Conservation (phyloP, 2,888 invertebrate species). For the Ditula angustiorana region DNA sequence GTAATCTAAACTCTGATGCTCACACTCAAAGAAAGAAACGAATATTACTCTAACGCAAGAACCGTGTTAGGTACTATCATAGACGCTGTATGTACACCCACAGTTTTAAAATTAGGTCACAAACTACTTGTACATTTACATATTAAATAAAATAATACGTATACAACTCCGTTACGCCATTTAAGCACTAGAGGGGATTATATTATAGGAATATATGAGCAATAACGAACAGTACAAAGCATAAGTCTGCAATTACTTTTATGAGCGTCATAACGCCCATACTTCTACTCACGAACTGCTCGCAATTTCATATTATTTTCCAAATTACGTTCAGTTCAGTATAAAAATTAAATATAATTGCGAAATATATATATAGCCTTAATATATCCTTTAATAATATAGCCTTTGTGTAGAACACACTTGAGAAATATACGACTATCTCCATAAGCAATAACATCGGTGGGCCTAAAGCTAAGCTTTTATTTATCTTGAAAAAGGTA, state of each 20-base stretch:
- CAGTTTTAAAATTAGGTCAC: no score
- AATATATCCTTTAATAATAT: no score
- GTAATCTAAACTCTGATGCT: no score
- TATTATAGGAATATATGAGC: background rate
- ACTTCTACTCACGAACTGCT: constrained; percentile 1
- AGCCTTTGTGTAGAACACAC: constrained; percentile 1
- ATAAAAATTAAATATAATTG: constrained; percentile 3
- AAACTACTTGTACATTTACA: no score
- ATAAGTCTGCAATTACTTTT: constrained; percentile 18
- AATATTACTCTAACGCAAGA: no score
- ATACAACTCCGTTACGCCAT: no score
- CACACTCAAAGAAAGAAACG: no score
- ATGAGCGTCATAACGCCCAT: constrained; percentile 9
- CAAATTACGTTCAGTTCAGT: constrained; percentile 8
- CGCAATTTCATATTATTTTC: constrained; percentile 5
- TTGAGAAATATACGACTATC: background rate
- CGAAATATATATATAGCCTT: no score
- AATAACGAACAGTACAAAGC: background rate
- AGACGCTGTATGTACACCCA: no score
- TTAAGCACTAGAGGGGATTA: background rate
- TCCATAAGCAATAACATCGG: background rate
- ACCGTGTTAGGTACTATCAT: no score
- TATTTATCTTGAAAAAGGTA: background rate
- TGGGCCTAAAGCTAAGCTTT: background rate
- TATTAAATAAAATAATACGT: no score